These are phyloP conservation scores for Auanema freiburgensis DNA, from an alignment of 2,888 invertebrate species.

Conservation along the genomic window DNA sequence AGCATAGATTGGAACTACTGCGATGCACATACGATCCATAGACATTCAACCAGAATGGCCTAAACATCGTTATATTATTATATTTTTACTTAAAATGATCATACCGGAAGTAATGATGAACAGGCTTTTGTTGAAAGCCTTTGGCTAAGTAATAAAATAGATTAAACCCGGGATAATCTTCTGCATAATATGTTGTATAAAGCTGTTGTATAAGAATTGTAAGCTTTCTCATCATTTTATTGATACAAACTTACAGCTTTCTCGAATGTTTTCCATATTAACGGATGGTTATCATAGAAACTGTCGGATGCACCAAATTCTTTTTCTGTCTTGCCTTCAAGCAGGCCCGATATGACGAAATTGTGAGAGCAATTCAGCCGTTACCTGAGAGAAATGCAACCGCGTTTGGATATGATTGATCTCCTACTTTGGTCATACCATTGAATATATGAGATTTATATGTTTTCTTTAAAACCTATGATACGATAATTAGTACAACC, in stretches of 20 bases:
- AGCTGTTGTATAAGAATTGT: conserved; percentile 26
- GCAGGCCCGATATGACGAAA: too few relatives aligned
- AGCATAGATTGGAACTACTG: conserved; percentile 55
- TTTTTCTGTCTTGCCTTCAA: conserved; percentile 6
- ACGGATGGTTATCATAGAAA: conserved; percentile 64
- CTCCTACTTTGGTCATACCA: conserved; percentile 67
- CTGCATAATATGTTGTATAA: conserved; percentile 66
- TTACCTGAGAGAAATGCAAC: conserved; percentile 64
- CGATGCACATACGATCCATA: conserved; percentile 60
- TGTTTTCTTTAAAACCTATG: conserved; percentile 25
- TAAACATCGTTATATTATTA: conserved; percentile 27
- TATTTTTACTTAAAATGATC: conserved; percentile 20
- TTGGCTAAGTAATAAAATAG: conserved; percentile 65
- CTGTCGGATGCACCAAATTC: conserved; percentile 38
- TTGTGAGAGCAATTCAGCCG: not conserved
- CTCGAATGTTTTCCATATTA: conserved; percentile 66
- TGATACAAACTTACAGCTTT: conserved; percentile 15
- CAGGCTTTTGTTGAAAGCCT: conserved; percentile 65
- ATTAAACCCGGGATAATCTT: conserved; percentile 65
- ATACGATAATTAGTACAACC: too few relatives aligned
- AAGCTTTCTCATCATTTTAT: conserved; percentile 6
- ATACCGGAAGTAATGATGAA: conserved; percentile 65
- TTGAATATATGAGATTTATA: conserved; percentile 34
- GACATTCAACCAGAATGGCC: conserved; percentile 61
- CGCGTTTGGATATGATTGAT: conserved; percentile 66